A percentile compares a stretch with the other conserved stretches of the same genome.
These are phyloP conservation scores for Sinosuthora webbiana DNA, from an alignment of 2,113 vertebrate species.

Conservation along the genomic window DNA sequence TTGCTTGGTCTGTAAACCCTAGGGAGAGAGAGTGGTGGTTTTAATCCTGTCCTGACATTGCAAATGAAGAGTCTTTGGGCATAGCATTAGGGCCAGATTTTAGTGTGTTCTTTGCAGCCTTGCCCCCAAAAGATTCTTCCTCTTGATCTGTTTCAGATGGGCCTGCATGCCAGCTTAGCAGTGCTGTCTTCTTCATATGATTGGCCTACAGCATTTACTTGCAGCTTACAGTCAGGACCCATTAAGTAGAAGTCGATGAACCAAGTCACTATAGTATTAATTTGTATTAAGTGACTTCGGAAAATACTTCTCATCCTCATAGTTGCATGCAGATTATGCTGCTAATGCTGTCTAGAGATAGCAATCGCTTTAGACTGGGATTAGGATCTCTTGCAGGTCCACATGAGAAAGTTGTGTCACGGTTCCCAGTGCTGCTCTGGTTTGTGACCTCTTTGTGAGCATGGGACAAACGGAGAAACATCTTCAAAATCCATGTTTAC, in stretches of 20 bases:
- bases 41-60: not conserved
- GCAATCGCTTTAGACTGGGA: not conserved
- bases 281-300: conserved; percentile 17
- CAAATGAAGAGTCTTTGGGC: not conserved
- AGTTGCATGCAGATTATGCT: not conserved
- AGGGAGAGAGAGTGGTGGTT: not conserved
- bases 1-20: not conserved
- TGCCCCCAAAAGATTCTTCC: not conserved
- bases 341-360: conserved; percentile 21
- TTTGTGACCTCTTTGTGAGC: not conserved
- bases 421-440: not conserved
- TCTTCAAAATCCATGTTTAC: not conserved
- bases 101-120: not conserved
- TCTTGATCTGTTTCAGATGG: not conserved
- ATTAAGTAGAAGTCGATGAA: not conserved
- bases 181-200: not conserved
- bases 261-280: not conserved
- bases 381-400: conserved; percentile 35
- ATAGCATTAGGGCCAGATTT: not conserved
- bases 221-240: not conserved
- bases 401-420: not conserved
- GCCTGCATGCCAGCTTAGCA: not conserved
- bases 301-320: conserved; percentile 6
- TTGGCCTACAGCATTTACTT: not conserved
- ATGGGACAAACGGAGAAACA: not conserved